Evolutionary conservation across 2,113 vertebrate species (phyloP).

Genomic region (Poecile atricapillus): DNA sequence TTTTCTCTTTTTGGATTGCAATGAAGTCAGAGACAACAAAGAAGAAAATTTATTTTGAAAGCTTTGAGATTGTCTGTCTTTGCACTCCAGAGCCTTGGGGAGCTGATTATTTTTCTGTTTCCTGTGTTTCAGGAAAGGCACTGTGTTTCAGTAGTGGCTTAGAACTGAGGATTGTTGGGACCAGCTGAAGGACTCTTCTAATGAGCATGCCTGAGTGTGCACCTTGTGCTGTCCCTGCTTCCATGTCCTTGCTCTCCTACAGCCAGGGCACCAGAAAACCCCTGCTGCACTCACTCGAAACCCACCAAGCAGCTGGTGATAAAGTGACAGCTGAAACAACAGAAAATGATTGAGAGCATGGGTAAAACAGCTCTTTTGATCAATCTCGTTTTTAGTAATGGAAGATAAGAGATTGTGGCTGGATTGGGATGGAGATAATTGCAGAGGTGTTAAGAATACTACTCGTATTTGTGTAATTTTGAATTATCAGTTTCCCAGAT

Average conservation of each 20-base stretch:
- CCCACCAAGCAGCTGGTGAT: neutral
- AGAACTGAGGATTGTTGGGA: neutral
- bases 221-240: fast-evolving
- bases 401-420: neutral
- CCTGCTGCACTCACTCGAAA: fast-evolving
- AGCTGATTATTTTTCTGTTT: neutral
- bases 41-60: neutral
- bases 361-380: neutral
- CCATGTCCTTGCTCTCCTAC: fast-evolving
- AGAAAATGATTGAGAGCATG: neutral
- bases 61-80: neutral
- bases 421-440: neutral
- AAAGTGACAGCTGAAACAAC: neutral
- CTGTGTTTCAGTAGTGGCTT: neutral
- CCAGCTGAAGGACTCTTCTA: neutral
- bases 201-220: fast-evolving
- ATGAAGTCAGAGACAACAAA: neutral
- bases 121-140: neutral
- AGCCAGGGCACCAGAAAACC: neutral
- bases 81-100: neutral
- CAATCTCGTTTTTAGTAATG: neutral
- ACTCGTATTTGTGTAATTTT: neutral
- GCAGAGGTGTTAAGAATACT: neutral
- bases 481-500: neutral
- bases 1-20: neutral